These are phyloP conservation scores for Dromius quadrimaculatus DNA, from an alignment of 2,888 invertebrate species.

Conservation along the genomic window DNA sequence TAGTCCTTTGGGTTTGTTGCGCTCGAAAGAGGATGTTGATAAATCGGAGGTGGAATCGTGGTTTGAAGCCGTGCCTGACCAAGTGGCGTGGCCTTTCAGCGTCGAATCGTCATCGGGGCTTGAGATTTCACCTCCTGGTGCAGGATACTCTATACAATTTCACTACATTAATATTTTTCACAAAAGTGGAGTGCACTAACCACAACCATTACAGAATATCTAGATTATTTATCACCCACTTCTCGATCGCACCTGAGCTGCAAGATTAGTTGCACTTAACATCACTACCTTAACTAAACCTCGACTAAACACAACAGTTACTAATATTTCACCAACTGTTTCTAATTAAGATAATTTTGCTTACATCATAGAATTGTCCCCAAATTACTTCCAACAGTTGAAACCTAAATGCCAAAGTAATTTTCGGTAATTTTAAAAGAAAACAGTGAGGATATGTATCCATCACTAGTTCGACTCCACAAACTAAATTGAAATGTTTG, in stretches of 20 bases:
- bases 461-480: slow-evolving; percentile 20
- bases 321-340: slow-evolving; percentile 24
- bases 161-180: neutral
- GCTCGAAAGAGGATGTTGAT: slow-evolving; percentile 62
- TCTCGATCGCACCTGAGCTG: slow-evolving; percentile 32
- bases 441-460: slow-evolving; percentile 24
- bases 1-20: neutral
- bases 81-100: slow-evolving; percentile 70
- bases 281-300: slow-evolving; percentile 12
- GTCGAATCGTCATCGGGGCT: slow-evolving; percentile 72
- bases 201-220: neutral
- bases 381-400: slow-evolving; percentile 19
- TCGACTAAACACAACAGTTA: slow-evolving; percentile 2
- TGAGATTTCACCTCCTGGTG: slow-evolving; percentile 69
- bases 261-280: slow-evolving; percentile 14
- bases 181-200: neutral
- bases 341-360: slow-evolving; percentile 29
- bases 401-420: slow-evolving; percentile 6
- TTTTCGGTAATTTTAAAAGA: slow-evolving; percentile 9
- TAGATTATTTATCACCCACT: slow-evolving; percentile 18
- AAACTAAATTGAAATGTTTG: slow-evolving; percentile 36
- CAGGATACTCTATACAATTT: slow-evolving; percentile 10
- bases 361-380: slow-evolving; percentile 31
- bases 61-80: slow-evolving; percentile 65
- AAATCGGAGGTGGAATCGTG: slow-evolving; percentile 65